These are phyloP conservation scores for Drosophila virilis DNA, from an alignment of 1,140 invertebrate species.

Conservation along the genomic window DNA sequence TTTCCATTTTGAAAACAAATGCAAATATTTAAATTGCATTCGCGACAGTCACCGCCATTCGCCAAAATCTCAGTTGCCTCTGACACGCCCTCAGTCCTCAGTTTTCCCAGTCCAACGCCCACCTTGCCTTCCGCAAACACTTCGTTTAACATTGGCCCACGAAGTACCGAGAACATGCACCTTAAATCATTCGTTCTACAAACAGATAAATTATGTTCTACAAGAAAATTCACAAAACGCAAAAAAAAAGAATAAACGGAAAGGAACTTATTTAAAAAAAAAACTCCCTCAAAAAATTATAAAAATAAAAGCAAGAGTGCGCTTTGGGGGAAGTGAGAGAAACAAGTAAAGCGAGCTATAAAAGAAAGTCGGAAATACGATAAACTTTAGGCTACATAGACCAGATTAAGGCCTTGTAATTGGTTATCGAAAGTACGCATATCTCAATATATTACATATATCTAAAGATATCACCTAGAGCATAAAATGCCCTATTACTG, in stretches of 20 bases:
- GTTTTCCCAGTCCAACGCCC: neutral
- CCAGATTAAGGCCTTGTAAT: too few species aligned
- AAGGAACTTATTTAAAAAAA: slow-evolving; percentile 9
- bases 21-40: slow-evolving; percentile 81
- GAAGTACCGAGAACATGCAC: slow-evolving; percentile 41
- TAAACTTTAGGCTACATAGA: neutral
- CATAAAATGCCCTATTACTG: too few species aligned
- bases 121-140: neutral
- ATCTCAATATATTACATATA: too few species aligned
- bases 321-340: slow-evolving; percentile 7
- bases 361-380: slow-evolving; percentile 6
- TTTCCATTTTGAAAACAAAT: slow-evolving; percentile 66
- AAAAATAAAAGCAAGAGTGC: slow-evolving; percentile 18
- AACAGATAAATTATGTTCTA: slow-evolving; percentile 80
- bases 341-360: neutral
- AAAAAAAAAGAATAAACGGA: slow-evolving; percentile 12
- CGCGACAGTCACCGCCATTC: slow-evolving; percentile 63
- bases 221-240: slow-evolving; percentile 54
- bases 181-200: slow-evolving; percentile 78
- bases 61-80: slow-evolving; percentile 30
- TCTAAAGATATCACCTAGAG: too few species aligned
- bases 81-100: neutral
- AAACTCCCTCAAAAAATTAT: slow-evolving; percentile 10
- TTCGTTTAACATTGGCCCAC: slow-evolving; percentile 30
- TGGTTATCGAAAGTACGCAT: too few species aligned